These are phyloP conservation scores for Morpho achilles DNA, from an alignment of 2,888 invertebrate genomes.

Conservation along the genomic window DNA sequence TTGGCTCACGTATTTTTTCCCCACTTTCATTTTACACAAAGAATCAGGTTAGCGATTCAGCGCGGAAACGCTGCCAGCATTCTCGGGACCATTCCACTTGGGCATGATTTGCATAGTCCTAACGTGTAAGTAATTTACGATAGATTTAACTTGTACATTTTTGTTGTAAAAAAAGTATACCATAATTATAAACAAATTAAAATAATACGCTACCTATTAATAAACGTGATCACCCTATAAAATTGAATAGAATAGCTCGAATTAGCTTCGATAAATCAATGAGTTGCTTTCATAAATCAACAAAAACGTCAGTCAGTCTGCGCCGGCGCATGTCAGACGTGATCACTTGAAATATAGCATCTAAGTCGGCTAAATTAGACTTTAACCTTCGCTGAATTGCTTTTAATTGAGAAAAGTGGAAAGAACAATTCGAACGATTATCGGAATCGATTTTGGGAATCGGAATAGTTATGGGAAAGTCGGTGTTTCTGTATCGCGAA, in stretches of 20 bases:
- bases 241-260: constrained; percentile 59
- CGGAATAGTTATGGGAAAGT: constrained; percentile 71
- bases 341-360: constrained; percentile 64
- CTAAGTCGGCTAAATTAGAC: constrained; percentile 48
- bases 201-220: constrained; percentile 19
- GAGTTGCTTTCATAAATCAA: constrained; percentile 51
- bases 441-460: constrained; percentile 46
- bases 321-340: constrained; percentile 47
- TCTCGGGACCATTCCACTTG: no score
- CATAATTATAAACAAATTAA: neutral
- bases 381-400: constrained; percentile 57
- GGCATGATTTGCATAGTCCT: no score
- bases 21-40: no score
- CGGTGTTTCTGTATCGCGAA: constrained; percentile 41
- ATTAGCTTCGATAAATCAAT: constrained; percentile 59
- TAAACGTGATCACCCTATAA: constrained; percentile 35
- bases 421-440: constrained; percentile 42
- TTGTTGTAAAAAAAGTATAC: no score
- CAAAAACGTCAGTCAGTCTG: constrained; percentile 38
- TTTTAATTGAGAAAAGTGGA: constrained; percentile 64
- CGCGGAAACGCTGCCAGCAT: no score
- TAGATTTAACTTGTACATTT: no score
- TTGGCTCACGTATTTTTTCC: no score
- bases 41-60: no score
- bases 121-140: no score